Conservation (phyloP, 2,888 invertebrate genomes). For the Druceiella hillmani region DNA sequence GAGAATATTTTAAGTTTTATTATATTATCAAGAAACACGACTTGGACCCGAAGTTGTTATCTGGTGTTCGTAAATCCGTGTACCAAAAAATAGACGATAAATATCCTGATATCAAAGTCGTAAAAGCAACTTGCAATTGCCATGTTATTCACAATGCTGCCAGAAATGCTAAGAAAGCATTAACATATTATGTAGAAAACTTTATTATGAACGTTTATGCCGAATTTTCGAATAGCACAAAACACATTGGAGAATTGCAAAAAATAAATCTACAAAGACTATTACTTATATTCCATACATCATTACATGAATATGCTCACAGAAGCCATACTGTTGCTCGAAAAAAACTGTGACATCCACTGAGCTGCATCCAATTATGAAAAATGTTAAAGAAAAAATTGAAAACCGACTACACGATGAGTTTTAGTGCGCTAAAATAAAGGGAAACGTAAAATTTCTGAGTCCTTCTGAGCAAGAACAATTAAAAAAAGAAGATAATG, state of each 20-base stretch:
- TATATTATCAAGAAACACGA: constrained; percentile 8
- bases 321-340: no score
- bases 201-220: no score
- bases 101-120: constrained; percentile 11
- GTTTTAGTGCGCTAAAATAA: constrained; percentile 13
- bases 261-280: no score
- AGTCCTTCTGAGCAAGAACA: constrained; percentile 10
- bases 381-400: no score
- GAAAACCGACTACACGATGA: constrained; percentile 9
- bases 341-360: no score
- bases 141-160: constrained; percentile 13
- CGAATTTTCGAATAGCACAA: no score
- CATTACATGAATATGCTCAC: no score
- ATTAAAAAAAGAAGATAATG: constrained; percentile 11
- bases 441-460: constrained; percentile 10
- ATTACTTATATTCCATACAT: no score
- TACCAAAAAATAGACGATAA: constrained; percentile 15
- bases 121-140: constrained; percentile 17
- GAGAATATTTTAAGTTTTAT: constrained; percentile 6
- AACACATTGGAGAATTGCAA: no score
- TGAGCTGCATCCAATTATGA: no score
- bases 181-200: no score
- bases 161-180: no score
- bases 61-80: constrained; percentile 13
- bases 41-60: constrained; percentile 10